These are phyloP conservation scores for Drosophila paranaensis DNA, from an alignment of 2,888 invertebrate species.

Conservation along the genomic window DNA sequence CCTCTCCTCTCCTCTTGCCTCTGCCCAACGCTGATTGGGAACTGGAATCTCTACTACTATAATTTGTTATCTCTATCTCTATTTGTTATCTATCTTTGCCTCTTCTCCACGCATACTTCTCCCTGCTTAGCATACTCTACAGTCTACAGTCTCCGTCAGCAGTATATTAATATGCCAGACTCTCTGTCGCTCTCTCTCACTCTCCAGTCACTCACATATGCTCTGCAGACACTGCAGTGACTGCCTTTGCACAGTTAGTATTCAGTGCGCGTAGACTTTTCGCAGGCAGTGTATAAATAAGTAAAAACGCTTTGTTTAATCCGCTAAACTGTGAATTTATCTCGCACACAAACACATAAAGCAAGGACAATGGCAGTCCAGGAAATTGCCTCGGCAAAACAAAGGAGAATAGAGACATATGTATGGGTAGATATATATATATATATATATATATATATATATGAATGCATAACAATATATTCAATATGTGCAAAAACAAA, in stretches of 20 bases:
- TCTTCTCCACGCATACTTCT: no score
- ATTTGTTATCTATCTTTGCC: no score
- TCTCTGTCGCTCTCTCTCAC: no score
- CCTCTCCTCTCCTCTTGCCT: no score
- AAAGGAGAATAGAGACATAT: constrained; percentile 14
- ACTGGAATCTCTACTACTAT: no score
- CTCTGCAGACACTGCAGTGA: neutral
- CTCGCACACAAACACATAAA: constrained; percentile 14
- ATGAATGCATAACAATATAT: constrained; percentile 21
- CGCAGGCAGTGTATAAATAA: constrained; percentile 50
- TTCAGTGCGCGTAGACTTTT: constrained; percentile 36
- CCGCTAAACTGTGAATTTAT: constrained; percentile 63
- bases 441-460: constrained; percentile 1
- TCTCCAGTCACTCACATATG: neutral
- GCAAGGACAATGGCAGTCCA: constrained; percentile 23
- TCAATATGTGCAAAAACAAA: constrained; percentile 32
- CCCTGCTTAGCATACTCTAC: neutral
- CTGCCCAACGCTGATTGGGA: no score
- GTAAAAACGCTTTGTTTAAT: constrained; percentile 66
- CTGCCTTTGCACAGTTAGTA: constrained; percentile 17
- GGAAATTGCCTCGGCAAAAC: constrained; percentile 58
- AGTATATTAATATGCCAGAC: neutral
- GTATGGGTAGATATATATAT: constrained; percentile 1
- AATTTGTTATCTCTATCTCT: no score
- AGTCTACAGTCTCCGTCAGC: neutral